Percentiles rank a stretch among this genome's conserved stretches.
Conservation (phyloP, 92 coral and sea anemone species). For the Heteractis magnifica region DNA sequence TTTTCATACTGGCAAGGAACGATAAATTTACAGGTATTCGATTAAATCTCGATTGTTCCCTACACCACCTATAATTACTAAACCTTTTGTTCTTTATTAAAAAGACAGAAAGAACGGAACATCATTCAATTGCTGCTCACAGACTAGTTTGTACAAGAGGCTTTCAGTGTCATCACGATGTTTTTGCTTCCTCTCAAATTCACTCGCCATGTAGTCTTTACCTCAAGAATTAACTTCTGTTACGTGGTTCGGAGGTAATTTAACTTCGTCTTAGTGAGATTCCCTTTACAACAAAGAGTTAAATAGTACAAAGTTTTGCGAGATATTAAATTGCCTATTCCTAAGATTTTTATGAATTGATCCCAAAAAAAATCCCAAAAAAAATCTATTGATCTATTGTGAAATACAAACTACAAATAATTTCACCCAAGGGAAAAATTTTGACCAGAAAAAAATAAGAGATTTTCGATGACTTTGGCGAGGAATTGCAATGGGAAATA, state of each 20-base stretch:
- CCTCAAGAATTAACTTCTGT: not conserved
- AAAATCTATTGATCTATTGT: constrained; percentile 9
- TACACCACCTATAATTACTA: constrained; percentile 7
- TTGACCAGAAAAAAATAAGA: constrained; percentile 8
- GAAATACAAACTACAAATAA: constrained; percentile 2
- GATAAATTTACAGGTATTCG: constrained; percentile 7
- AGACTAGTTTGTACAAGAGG: not conserved
- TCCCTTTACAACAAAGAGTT: not conserved
- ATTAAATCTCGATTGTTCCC: constrained; percentile 22
- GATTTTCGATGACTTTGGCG: not conserved
- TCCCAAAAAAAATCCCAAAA: not conserved
- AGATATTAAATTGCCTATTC: not conserved
- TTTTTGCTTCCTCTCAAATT: not conserved
- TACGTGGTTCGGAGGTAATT: not conserved
- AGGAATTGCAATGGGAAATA: not conserved
- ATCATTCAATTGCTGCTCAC: not conserved
- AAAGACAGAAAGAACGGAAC: not conserved
- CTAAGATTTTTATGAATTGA: not conserved
- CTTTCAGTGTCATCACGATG: not conserved
- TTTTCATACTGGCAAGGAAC: not conserved
- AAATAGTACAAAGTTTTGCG: not conserved
- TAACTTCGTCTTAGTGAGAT: not conserved
- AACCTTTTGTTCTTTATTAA: not conserved
- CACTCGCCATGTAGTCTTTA: not conserved
- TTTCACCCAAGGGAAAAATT: not conserved